These are phyloP conservation scores for Channa striata DNA, from an alignment of 2,797 vertebrate genomes.

Conservation along the genomic window DNA sequence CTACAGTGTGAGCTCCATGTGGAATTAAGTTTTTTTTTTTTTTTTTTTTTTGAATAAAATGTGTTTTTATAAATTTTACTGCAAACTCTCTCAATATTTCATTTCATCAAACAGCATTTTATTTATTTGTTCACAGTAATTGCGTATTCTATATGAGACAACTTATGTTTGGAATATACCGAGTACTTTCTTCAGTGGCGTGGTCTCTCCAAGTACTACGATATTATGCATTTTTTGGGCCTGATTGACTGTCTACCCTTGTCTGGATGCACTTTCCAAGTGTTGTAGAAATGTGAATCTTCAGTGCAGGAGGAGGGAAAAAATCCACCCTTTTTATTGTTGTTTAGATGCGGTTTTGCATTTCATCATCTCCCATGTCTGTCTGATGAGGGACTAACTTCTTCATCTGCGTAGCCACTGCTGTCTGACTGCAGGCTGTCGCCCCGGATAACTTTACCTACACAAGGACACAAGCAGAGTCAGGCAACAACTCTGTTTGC, in stretches of 20 bases:
- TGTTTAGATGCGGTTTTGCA: background rate
- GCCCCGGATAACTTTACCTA: constrained; percentile 75
- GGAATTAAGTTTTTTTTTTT: constrained; percentile 28
- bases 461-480: constrained; percentile 33
- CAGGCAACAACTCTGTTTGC: constrained; percentile 1
- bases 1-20: constrained; percentile 20
- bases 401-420: constrained; percentile 85
- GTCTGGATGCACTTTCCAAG: background rate
- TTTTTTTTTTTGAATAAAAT: constrained; percentile 54
- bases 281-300: background rate
- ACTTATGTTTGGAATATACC: too few species aligned
- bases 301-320: background rate
- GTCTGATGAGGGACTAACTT: constrained; percentile 50
- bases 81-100: constrained; percentile 7
- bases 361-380: constrained; percentile 47
- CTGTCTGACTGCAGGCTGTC: constrained; percentile 84
- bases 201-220: too few species aligned
- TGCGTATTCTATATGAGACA: background rate
- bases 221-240: too few species aligned
- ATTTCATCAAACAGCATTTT: constrained; percentile 13
- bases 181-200: too few species aligned
- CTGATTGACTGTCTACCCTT: too few species aligned
- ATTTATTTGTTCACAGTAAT: constrained; percentile 15
- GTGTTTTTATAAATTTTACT: constrained; percentile 39
- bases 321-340: too few species aligned